Evolutionary conservation across 2,888 invertebrate genomes (phyloP), one percentile per base, ranked within the genome.

Genomic region (Pardosa pseudoannulata): DNA sequence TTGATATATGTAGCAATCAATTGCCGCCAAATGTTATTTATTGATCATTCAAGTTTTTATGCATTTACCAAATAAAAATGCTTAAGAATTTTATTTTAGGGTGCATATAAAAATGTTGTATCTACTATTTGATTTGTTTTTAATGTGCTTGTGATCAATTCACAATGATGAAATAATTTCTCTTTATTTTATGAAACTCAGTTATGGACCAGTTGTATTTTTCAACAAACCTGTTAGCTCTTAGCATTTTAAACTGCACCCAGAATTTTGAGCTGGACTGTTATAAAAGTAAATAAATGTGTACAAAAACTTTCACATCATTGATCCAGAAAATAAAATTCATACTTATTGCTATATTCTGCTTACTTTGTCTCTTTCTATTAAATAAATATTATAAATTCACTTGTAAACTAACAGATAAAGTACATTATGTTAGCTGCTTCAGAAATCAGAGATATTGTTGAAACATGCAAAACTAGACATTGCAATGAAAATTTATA

Each of bases 251-350:
- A 65, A n/a, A 65, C 31, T 65, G 65, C 65, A 65, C 27, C 70
- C 70, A 70, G 41, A 41, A 19, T 41, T 70, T 70, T 70, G 27
- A 41, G 41, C 70, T 70, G 70, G 70, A 70, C n/a, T 70, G 70
- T 70, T 70, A n/a, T 23, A 6, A 23, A 65, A 31, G 65, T 2
- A 65, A 31, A 65, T n/a, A 65, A 41, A 41, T 41, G 41, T 70
- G 70, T 70, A 70, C 70, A 70, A 70, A 70, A 32, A 39, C 19
- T 41, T 70, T 70, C 70, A 70, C 70, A 70, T 70, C 70, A 70
- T 70, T 28, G 36, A 41, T 31, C 41, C 39, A 28, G 41, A 70
- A 70, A 70, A 70, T 70, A 70, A 70, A 70, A 70, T 70, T 70
- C 70, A 70, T 70, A 70, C 70, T 36, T 41, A 32, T 70, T 70